Percentiles rank a stretch among this genome's conserved stretches.
Conservation (phyloP, 2,113 vertebrate species). For the Istiophorus platypterus region DNA sequence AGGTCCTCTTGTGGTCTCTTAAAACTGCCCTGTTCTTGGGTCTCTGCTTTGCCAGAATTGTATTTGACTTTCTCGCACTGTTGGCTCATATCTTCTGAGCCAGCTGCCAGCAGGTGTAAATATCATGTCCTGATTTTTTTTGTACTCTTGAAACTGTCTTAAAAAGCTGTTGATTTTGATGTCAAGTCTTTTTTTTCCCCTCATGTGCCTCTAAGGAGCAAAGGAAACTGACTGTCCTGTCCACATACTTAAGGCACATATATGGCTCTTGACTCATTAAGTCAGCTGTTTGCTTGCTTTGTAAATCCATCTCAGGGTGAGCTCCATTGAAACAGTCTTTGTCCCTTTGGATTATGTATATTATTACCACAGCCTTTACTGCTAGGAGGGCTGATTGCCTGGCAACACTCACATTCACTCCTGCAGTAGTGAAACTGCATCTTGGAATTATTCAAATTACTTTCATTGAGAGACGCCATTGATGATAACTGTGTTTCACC, state of each 20-base stretch:
- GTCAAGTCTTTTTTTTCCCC: constrained; percentile 4
- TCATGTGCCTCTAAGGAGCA: constrained; percentile 29
- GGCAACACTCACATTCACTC: constrained; percentile 51
- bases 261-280: constrained; percentile 42
- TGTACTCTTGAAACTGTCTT: constrained; percentile 33
- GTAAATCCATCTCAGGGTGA: constrained; percentile 46
- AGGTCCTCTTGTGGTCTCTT: constrained; percentile 31
- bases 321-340: constrained; percentile 56
- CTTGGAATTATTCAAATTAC: constrained; percentile 66
- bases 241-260: constrained; percentile 33
- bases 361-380: constrained; percentile 45
- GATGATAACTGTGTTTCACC: constrained; percentile 58
- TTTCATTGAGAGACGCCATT: constrained; percentile 56
- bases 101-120: constrained; percentile 20
- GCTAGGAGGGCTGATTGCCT: constrained; percentile 55
- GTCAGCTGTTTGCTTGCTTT: constrained; percentile 60
- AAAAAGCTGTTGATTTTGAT: constrained; percentile 28
- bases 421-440: constrained; percentile 37
- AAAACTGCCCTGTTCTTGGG: constrained; percentile 45
- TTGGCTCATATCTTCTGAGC: constrained; percentile 30
- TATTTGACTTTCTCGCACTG: constrained; percentile 62
- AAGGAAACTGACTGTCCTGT: constrained; percentile 8
- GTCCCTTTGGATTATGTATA: constrained; percentile 52
- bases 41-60: constrained; percentile 50
- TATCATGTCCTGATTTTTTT: constrained; percentile 35